Evolutionary conservation across 35 echinoderm and acorn worm genomes (phyloP).

Genomic region (Lytechinus pictus): DNA sequence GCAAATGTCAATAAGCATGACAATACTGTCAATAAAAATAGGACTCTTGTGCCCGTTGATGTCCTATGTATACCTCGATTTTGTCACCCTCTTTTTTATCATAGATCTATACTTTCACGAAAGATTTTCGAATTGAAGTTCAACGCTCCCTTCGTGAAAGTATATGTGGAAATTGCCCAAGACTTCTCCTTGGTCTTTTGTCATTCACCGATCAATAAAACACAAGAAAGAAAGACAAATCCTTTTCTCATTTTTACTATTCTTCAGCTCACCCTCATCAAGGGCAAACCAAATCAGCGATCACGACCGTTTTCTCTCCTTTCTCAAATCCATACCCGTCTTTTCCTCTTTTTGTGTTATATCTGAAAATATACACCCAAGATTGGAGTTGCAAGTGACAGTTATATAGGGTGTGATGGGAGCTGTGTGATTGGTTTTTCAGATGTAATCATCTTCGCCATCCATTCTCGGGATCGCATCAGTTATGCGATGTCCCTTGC

Average conservation of each 20-base stretch:
- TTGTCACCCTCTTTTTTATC: neutral
- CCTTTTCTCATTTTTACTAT: neutral
- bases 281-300: neutral
- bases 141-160: neutral
- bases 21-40: too few relatives aligned
- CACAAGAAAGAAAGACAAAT: neutral
- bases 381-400: constrained; percentile 33
- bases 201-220: neutral
- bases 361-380: neutral
- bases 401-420: constrained; percentile 27
- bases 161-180: neutral
- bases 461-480: neutral
- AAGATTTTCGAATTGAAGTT: neutral
- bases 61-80: neutral
- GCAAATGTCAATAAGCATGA: too few relatives aligned
- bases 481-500: constrained; percentile 8
- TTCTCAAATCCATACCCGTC: neutral
- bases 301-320: neutral
- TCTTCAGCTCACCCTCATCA: neutral
- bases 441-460: neutral
- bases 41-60: too few relatives aligned
- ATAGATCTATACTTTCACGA: neutral
- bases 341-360: constrained; percentile 1
- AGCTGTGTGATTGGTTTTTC: constrained; percentile 8
- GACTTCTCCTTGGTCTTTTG: neutral